Evolutionary conservation across 2,113 vertebrate species (phyloP), one percentile per base, ranked within the genome.

Genomic region (Phalacrocorax brasilianus): DNA sequence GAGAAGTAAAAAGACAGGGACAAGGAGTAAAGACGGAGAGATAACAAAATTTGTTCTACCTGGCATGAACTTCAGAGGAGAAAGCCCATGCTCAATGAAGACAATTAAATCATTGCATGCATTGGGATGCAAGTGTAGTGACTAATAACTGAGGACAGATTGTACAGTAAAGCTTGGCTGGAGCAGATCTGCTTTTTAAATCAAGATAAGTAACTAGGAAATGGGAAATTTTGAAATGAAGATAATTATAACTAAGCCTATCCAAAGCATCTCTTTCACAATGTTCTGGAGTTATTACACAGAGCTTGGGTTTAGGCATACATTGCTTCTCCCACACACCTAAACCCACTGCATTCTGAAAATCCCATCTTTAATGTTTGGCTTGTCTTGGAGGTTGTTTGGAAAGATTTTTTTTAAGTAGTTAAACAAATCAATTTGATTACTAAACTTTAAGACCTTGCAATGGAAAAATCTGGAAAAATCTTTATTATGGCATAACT

Each of bases 171-270:
- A 85, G 59, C 77, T 89, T 73, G 45, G 62, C 67, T 94, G 22
- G 1, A 77, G 38, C 55, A 93, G 44, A 53, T 30, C 33, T 18
- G 26, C 22, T 82, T 77, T 85, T 85, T 32, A 88, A 70, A 83
- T 80, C 75, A 84, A 90, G 78, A 26, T 58, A 88, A 76, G 38
- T 73, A 91, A 93, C 26, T 67, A 88, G 18, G 59, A 95, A 94
- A 52, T 14, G 17, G 19, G 8, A 9, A 80, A 91, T 80, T 90
- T 14, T 62, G 38, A 83, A 93, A 83, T 77, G 73, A 49, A 91
- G 22, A 66, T 61, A 67, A 78, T 67, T 66, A 24, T 42, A 90
- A 88, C 53, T 58, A 70, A 88, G 73, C 28, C 17, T 56, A 59
- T 23, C 35, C 70, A 95, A 91, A 82, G 45, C n/a, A 22, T 35